Conservation (phyloP, 1,140 invertebrate species). For the Batillaria attramentaria region DNA sequence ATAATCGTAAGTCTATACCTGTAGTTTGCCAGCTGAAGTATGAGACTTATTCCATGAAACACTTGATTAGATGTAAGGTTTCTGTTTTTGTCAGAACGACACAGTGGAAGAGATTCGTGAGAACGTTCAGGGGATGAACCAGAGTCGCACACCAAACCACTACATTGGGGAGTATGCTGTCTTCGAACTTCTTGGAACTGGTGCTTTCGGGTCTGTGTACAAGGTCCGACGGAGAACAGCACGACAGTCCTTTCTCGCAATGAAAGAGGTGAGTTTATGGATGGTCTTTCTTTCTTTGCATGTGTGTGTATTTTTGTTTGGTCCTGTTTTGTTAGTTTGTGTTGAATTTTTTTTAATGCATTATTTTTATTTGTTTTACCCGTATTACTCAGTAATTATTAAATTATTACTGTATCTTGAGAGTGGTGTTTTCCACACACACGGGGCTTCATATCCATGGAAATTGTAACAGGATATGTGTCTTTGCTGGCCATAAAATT, state of each 20-base stretch:
- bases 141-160: constrained; percentile 66
- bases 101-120: constrained; percentile 63
- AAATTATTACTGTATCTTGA: no score
- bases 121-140: constrained; percentile 67
- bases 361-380: no score
- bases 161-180: constrained; percentile 72
- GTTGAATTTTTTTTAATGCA: no score
- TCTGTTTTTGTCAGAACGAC: constrained; percentile 41
- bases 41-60: no score
- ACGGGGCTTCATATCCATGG: no score
- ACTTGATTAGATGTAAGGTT: no score
- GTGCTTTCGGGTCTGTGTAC: constrained; percentile 73
- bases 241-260: constrained; percentile 68
- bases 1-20: no score
- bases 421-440: no score
- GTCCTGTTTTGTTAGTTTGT: neutral
- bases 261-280: constrained; percentile 71
- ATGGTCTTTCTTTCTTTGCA: neutral
- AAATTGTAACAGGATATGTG: no score
- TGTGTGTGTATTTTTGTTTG: neutral
- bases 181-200: constrained; percentile 72
- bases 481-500: no score
- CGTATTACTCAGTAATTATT: no score
- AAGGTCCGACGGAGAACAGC: constrained; percentile 70
- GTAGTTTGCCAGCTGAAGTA: no score